These are phyloP conservation scores for Epizoanthus illoricatus DNA, from an alignment of 92 coral and sea anemone genomes.

Conservation along the genomic window DNA sequence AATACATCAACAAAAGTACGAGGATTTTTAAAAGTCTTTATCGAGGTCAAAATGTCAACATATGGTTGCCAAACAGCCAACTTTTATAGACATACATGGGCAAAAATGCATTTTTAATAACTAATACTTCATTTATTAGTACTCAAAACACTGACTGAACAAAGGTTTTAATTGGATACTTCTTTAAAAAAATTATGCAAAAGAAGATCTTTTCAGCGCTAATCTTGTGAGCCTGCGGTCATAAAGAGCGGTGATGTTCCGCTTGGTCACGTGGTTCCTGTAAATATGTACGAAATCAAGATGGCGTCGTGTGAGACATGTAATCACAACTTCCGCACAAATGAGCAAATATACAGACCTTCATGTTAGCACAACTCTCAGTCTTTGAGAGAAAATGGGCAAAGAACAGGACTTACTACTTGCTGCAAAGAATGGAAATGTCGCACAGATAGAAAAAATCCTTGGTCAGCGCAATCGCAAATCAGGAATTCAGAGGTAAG, in stretches of 20 bases:
- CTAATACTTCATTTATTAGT: no score
- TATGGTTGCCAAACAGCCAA: no score
- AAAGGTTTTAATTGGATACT: no score
- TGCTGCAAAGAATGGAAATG: conserved; percentile 93
- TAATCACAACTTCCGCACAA: conserved; percentile 20
- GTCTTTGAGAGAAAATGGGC: conserved; percentile 68
- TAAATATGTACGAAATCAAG: not conserved
- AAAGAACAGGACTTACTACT: conserved; percentile 93
- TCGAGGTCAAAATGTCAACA: no score
- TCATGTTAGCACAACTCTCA: conserved; percentile 7
- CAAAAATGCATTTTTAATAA: no score
- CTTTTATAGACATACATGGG: no score
- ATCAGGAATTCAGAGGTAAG: conserved; percentile 84
- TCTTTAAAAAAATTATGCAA: no score
- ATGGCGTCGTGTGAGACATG: conserved; percentile 30
- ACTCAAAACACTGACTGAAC: no score
- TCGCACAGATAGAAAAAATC: conserved; percentile 92
- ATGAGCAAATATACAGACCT: not conserved
- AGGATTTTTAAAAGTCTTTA: no score
- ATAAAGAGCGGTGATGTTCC: not conserved
- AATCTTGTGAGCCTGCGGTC: not conserved
- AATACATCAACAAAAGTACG: no score
- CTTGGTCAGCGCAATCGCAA: conserved; percentile 81
- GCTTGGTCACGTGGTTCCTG: conserved; percentile 30
- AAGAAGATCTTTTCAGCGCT: no score